Conservation (phyloP, 2,113 vertebrate species). For the Scortum barcoo region DNA sequence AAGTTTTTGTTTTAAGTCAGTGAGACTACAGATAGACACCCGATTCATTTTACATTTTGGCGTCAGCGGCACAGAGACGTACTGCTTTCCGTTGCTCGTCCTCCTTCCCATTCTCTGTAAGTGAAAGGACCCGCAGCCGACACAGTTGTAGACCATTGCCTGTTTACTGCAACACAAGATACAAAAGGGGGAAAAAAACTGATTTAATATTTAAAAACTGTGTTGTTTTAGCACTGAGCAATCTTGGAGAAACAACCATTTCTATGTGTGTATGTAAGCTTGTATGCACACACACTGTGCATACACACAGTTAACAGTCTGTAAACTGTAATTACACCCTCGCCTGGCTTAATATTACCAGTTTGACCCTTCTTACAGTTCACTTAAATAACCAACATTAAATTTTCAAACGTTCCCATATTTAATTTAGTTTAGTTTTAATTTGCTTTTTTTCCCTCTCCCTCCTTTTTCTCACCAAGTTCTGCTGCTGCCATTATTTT, state of each 20-base stretch:
- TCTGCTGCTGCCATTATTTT: constrained; percentile 13
- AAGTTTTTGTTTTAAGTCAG: not conserved
- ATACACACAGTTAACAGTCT: not conserved
- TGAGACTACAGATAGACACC: not conserved
- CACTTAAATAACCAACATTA: not conserved
- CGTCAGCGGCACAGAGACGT: too few relatives aligned
- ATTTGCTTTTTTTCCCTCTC: not conserved
- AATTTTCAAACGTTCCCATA: not conserved
- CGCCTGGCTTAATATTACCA: not conserved
- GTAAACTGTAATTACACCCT: not conserved
- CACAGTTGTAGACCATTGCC: constrained; percentile 92
- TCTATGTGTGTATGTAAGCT: too few relatives aligned
- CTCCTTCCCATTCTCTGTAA: constrained; percentile 90
- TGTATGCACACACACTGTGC: too few relatives aligned
- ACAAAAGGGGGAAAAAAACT: too few relatives aligned
- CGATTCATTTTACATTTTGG: not conserved
- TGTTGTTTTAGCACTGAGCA: not conserved
- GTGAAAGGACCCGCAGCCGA: constrained; percentile 91
- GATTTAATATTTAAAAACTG: not conserved
- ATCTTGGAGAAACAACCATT: not conserved
- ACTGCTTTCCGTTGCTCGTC: constrained; percentile 84
- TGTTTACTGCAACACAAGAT: constrained; percentile 87
- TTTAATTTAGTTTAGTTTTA: not conserved
- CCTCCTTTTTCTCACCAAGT: not conserved
- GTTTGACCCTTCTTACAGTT: too few relatives aligned